Base-by-base conservation (phyloP, 1,140 invertebrate genomes). In the Ganaspis sp. region DNA sequence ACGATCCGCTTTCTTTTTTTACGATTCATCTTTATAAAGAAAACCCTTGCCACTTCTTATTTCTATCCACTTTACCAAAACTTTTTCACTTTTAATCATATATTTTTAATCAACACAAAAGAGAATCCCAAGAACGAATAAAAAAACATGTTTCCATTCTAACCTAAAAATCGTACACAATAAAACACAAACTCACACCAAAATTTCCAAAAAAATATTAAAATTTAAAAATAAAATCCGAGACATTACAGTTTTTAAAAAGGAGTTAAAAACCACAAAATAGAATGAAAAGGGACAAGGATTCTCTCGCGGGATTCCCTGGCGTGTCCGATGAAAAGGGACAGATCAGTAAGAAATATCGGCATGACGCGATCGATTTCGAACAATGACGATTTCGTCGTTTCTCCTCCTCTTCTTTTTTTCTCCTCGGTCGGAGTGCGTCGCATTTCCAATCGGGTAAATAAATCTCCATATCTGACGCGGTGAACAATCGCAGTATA, bases 351-450 rank as follows among this genome's bases (percentile, higher is more conserved):
- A n/a, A 72, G 38, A 76, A 72, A 72, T 70, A 69, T 71, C 76
- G 76, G 71, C 78, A 79, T 76, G 78, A 79, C 78, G 74, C 72
- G 78, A 79, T 79, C 78, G 69, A 79, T 75, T 75, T 79, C 64
- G 64, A 79, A 79, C 78, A 79, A 79, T 79, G 38, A 26, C 40
- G 9, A 69, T 17, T 40, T 54, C n/a, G 38, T 58, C 21, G 15
- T 64, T 54, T 37, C 70, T 58, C 53, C 53, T 58, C 70, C 69
- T 54, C 17, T n/a, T 49, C 17, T 45, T 64, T 64, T 9, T 26
- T 29, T 21, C 4, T 64, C 23, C 23, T 29, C 15, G 58, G 58
- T 29, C 23, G 26, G 5, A 29, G 58, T 64, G 58, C 23, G 23
- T 75, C 40, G 19, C 19, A 72, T 74, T 75, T 75, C 69, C 72